Base-by-base conservation (phyloP, 2,113 vertebrate species). In the Nothoprocta perdicaria region DNA sequence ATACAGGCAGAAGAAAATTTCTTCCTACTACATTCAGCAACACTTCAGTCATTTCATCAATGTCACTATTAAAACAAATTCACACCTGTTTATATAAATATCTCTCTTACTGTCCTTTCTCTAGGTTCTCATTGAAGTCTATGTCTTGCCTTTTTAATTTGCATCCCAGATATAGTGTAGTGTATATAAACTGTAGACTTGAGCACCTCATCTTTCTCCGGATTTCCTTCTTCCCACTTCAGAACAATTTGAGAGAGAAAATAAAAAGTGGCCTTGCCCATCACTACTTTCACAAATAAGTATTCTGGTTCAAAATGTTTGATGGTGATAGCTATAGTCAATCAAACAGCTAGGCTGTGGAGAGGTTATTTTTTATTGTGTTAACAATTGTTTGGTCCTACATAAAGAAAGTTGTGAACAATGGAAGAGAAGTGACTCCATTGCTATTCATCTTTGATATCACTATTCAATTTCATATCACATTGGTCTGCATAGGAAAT, bases 21-120 rank as follows among this genome's bases (percentile, higher is more conserved):
- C 21, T 45, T 74, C 27, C 29, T 31, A 74, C 31, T 38, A 4
- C 41, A 43, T 48, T 79, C 31, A 50, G 6, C 6, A 41, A n/a
- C 6, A 14, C 18, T 81, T 16, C 18, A 27, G 19, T 19, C 35
- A 50, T 50, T 52, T 1, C 1, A 14, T 80, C 12, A n/a, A 3
- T 31, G 7, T 40, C 10, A 84, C 31, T 57, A 74, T 33, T 17
- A 63, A 55, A 7, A 19, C 27, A 24, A 68, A 80, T 50, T 68
- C 6, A 60, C 50, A 6, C 5, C 2, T 0, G 0, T 48, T 86
- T 63, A 38, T 67, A 43, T 23, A 66, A 6, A 6, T 4, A n/a
- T 3, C 2, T 61, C 4, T 57, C 10, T 53, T 67, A 35, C 57
- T 61, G 12, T 55, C 26, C 3, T 89, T 80, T 52, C 10, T 46